These are phyloP conservation scores for Zosterops lateralis DNA, from an alignment of 2,113 vertebrate genomes.

Conservation along the genomic window DNA sequence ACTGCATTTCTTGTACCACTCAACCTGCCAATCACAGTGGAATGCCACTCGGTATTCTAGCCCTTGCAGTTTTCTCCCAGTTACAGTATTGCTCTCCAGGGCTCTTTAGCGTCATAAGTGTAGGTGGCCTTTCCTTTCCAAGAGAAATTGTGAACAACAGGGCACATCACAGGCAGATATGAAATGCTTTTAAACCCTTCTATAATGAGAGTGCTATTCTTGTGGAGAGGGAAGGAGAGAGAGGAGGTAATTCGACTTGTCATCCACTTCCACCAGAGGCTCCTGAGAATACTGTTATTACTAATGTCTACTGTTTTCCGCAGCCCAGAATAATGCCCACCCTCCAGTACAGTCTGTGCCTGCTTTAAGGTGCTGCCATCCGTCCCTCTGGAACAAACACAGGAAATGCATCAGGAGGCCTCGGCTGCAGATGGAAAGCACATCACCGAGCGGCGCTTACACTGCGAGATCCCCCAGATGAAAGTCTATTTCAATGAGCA, in stretches of 20 bases:
- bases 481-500: slow-evolving; percentile 78
- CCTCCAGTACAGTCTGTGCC: slow-evolving; percentile 48
- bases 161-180: neutral
- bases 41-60: neutral
- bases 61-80: neutral
- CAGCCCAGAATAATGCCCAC: slow-evolving; percentile 67
- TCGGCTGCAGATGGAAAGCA: slow-evolving; percentile 67
- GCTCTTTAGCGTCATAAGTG: accelerated
- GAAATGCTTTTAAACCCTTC: neutral
- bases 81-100: neutral
- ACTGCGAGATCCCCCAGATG: slow-evolving; percentile 66
- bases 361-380: slow-evolving; percentile 72
- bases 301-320: neutral
- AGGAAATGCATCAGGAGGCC: slow-evolving; percentile 78
- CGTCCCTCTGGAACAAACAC: slow-evolving; percentile 76
- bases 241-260: neutral
- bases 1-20: neutral
- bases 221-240: neutral
- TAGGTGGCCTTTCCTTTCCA: neutral
- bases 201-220: neutral
- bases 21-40: accelerated
- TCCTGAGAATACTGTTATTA: slow-evolving; percentile 21
- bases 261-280: slow-evolving; percentile 17
- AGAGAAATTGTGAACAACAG: neutral
- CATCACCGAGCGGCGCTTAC: slow-evolving; percentile 46